A percentile compares a stretch with the other conserved stretches of the same genome.
phyloP scores from a whole-genome alignment of 2,113 vertebrate species.

The Ondatra zibethicus region DNA sequence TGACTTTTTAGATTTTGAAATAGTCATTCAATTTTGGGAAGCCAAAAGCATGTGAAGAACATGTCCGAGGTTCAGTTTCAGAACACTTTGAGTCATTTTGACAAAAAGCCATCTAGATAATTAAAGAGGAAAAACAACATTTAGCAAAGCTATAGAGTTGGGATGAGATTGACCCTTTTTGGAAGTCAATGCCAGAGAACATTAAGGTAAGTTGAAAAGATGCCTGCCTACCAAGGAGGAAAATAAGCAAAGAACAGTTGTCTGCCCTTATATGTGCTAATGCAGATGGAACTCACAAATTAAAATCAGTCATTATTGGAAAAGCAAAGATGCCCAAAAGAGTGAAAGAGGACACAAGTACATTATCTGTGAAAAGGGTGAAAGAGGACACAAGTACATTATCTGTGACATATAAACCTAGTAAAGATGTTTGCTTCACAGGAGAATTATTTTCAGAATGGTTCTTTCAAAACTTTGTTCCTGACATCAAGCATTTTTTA shows the following conservation, averaged over 20 bases:
- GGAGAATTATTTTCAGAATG: constrained; percentile 71
- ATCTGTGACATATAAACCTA: too few species aligned
- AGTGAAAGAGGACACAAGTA: constrained; percentile 47
- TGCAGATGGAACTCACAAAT: constrained; percentile 13
- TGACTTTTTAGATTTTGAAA: constrained; percentile 75
- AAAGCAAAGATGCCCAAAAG: constrained; percentile 56
- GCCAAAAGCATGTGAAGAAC: constrained; percentile 18
- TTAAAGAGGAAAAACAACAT: constrained; percentile 55
- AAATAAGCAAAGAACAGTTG: constrained; percentile 51
- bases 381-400: constrained; percentile 50
- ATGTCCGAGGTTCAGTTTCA: constrained; percentile 55
- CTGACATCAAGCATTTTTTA: constrained; percentile 68
- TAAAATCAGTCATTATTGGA: constrained; percentile 52
- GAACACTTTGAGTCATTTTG: constrained; percentile 60
- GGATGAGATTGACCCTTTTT: constrained; percentile 62
- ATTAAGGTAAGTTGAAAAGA: constrained; percentile 58
- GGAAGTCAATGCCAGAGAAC: constrained; percentile 69
- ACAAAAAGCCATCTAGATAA: constrained; percentile 55
- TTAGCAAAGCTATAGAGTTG: constrained; percentile 61
- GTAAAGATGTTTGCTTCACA: constrained; percentile 61
- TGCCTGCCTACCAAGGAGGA: constrained; percentile 54
- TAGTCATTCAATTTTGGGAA: constrained; percentile 61
- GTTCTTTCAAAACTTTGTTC: constrained; percentile 74
- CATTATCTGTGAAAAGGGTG: constrained; percentile 20
- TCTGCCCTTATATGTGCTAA: constrained; percentile 65